Evolutionary conservation across 1,140 invertebrate genomes (phyloP), one percentile per base, ranked within the genome.

Genomic region (Chironomus tepperi): DNA sequence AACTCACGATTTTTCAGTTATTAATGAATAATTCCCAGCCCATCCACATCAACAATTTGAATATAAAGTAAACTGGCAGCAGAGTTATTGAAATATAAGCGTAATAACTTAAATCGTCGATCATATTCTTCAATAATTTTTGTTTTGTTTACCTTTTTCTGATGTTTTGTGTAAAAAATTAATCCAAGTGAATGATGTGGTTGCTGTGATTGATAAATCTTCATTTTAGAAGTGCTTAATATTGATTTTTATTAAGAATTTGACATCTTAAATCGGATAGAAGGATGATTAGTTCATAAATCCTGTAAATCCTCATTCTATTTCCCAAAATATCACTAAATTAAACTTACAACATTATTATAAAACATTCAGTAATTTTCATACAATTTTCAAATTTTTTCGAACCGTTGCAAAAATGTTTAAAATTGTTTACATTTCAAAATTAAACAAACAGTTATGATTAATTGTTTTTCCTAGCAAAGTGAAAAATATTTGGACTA

Each of bases 11-110:
- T 57, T 15, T 70, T 70, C 18, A 70, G 18, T 81, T 81, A 79
- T 81, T 81, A 75, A 81, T 78, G 75, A 82, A 82, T 76, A 82
- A 76, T 77, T 81, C 77, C 81, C 81, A 82, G 76, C 81, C 81
- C 76, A 82, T 78, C 77, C 80, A 82, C 76, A 81, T 81, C 77
- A 82, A 79, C 77, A 82, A 79, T 75, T 79, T 79, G 81, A 82
- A 82, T 77, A 80, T 78, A 78, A 82, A 79, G 80, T 82, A 82
- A 75, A 82, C 81, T 77, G 81, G 81, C 75, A 82, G 77, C 74
- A 82, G 74, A 67, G 80, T 82, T 73, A 82, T 75, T 76, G 79
- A 77, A 77, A 82, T 79, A 75, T 80, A 81, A 75, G 81, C 76
- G 76, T 82, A 82, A 77, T 82, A 82, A 76, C 76, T 79, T 80